Evolutionary conservation across 2,888 invertebrate genomes (phyloP).

Genomic region (Hyles lineata): DNA sequence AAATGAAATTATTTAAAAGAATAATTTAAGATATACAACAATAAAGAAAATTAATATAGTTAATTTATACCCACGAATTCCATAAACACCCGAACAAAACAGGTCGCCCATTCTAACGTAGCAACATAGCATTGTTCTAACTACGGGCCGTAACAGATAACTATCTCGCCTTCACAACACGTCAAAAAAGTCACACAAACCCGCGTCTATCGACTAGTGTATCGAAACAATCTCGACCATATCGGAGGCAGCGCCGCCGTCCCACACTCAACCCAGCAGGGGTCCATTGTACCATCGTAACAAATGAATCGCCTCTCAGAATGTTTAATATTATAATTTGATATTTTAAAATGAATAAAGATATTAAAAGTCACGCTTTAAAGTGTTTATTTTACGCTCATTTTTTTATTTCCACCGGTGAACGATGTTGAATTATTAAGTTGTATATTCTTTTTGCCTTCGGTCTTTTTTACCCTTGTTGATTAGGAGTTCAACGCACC

Average conservation of each 20-base stretch:
- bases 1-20: no score
- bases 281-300: slow-evolving; percentile 72
- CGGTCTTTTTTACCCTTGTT: slow-evolving; percentile 53
- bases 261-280: slow-evolving; percentile 60
- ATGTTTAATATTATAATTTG: slow-evolving; percentile 84
- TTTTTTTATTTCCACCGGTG: slow-evolving; percentile 44
- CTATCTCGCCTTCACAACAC: slow-evolving; percentile 21
- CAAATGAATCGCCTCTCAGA: slow-evolving; percentile 75
- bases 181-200: slow-evolving; percentile 42
- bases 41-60: no score
- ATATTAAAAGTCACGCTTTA: slow-evolving; percentile 82
- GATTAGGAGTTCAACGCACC: slow-evolving; percentile 44
- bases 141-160: slow-evolving; percentile 14
- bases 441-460: slow-evolving; percentile 45
- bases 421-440: slow-evolving; percentile 69
- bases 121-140: not conserved
- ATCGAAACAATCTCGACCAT: slow-evolving; percentile 43
- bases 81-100: not conserved
- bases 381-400: slow-evolving; percentile 81
- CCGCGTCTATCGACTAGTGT: slow-evolving; percentile 49
- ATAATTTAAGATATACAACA: no score
- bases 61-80: not conserved
- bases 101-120: not conserved
- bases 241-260: slow-evolving; percentile 47
- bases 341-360: slow-evolving; percentile 83